phyloP scores from a whole-genome alignment of 2,797 vertebrate species.

The Nasua narica region DNA sequence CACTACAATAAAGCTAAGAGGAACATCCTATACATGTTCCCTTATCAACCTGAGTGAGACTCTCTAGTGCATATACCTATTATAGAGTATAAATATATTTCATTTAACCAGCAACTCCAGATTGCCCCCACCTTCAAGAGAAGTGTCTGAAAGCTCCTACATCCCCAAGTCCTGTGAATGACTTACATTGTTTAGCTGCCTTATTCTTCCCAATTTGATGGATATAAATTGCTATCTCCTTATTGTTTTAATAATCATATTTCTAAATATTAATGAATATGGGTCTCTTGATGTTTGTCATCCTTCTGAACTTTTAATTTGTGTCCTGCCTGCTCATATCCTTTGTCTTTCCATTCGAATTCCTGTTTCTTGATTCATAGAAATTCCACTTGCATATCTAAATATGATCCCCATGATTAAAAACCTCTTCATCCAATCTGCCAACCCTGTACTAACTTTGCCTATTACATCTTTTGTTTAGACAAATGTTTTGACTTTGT shows the following conservation, averaged over 20 bases:
- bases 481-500: neutral
- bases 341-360: neutral
- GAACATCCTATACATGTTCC: neutral
- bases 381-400: neutral
- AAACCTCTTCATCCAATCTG: neutral
- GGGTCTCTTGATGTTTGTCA: neutral
- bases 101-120: neutral
- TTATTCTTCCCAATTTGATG: neutral
- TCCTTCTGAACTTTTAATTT: neutral
- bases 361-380: neutral
- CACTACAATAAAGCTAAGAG: neutral
- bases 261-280: neutral
- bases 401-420: neutral
- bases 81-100: neutral
- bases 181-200: neutral
- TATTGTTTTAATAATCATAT: neutral
- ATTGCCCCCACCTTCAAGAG: neutral
- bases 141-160: neutral
- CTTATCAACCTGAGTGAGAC: neutral
- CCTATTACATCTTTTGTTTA: neutral
- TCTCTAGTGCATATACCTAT: neutral
- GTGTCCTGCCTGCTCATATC: neutral
- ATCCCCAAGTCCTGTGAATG: neutral
- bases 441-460: neutral
- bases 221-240: neutral